A percentile compares a stretch with the other conserved stretches of the same genome.
These are phyloP conservation scores for Dendrophyllia cribrosa DNA, from an alignment of 64 coral and sea anemone genomes.

Conservation along the genomic window DNA sequence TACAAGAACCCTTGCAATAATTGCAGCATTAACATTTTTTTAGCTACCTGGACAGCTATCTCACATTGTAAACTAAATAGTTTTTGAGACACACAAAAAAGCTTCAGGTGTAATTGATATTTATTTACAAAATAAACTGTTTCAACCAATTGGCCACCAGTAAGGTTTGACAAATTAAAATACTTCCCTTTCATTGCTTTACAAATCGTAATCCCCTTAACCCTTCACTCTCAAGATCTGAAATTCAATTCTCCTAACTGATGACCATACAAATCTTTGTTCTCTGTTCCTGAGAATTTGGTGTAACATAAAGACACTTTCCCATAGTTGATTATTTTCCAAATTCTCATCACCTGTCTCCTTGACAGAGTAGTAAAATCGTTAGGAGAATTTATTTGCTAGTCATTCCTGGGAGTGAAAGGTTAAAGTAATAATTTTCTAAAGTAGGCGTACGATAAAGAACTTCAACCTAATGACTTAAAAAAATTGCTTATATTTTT, in stretches of 20 bases:
- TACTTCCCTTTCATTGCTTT: conserved; percentile 46
- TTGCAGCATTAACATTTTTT: background rate
- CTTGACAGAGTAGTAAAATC: conserved; percentile 30
- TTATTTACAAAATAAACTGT: conserved; percentile 23
- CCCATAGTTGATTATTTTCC: conserved; percentile 40
- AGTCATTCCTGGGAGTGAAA: conserved; percentile 28
- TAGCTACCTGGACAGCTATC: conserved; percentile 2
- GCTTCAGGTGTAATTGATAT: conserved; percentile 2
- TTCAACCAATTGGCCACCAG: conserved; percentile 30
- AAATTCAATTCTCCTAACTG: conserved; percentile 29
- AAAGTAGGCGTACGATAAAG: background rate
- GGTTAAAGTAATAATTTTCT: background rate
- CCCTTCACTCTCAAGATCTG: background rate
- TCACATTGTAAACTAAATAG: background rate
- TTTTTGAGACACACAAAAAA: background rate
- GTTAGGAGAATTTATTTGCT: conserved; percentile 41
- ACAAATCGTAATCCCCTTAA: conserved; percentile 41
- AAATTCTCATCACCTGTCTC: conserved; percentile 34
- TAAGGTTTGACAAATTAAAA: conserved; percentile 49
- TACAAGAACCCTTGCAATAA: background rate
- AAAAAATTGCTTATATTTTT: background rate
- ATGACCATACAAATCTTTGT: background rate
- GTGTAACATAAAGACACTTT: background rate
- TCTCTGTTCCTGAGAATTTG: too few species aligned
- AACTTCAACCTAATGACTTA: background rate